These are phyloP conservation scores for Drosophila kohkoa DNA, from an alignment of 1,140 invertebrate genomes.

Conservation along the genomic window DNA sequence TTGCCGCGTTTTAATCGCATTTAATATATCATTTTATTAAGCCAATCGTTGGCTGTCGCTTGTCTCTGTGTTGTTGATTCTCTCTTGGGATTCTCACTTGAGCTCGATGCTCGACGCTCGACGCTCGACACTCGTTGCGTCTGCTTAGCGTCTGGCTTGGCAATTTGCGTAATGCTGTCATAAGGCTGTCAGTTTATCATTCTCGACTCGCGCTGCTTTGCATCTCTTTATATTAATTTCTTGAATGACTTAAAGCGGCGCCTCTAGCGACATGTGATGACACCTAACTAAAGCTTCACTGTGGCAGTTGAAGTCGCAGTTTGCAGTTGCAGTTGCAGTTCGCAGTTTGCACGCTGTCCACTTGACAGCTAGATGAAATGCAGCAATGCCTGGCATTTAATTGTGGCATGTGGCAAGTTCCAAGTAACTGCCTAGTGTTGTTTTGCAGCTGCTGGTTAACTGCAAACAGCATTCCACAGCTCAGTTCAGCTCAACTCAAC, in stretches of 20 bases:
- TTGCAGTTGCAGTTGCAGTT: constrained; percentile 2
- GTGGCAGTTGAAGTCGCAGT: constrained; percentile 18
- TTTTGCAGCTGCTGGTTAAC: constrained; percentile 15
- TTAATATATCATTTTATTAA: constrained; percentile 84
- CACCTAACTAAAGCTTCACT: constrained; percentile 52
- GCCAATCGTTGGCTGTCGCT: constrained; percentile 63
- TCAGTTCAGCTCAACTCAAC: constrained; percentile 19
- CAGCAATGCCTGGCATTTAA: constrained; percentile 58
- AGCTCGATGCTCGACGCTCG: neutral
- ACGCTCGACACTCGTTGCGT: constrained; percentile 1
- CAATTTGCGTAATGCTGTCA: constrained; percentile 83
- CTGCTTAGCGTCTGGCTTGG: constrained; percentile 69
- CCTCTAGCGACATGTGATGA: constrained; percentile 76
- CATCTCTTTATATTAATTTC: constrained; percentile 51
- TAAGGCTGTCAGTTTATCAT: constrained; percentile 82
- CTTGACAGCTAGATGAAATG: constrained; percentile 37
- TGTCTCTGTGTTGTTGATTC: constrained; percentile 25
- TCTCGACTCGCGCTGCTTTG: constrained; percentile 32
- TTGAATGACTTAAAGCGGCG: constrained; percentile 55
- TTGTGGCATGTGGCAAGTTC: constrained; percentile 68
- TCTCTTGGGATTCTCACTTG: neutral
- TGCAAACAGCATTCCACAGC: constrained; percentile 42
- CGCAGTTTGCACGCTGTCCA: neutral
- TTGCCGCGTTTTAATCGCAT: constrained; percentile 73
- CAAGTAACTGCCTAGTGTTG: constrained; percentile 35